Evolutionary conservation across 1,140 invertebrate species (phyloP).

Genomic region (Fopius arisanus): DNA sequence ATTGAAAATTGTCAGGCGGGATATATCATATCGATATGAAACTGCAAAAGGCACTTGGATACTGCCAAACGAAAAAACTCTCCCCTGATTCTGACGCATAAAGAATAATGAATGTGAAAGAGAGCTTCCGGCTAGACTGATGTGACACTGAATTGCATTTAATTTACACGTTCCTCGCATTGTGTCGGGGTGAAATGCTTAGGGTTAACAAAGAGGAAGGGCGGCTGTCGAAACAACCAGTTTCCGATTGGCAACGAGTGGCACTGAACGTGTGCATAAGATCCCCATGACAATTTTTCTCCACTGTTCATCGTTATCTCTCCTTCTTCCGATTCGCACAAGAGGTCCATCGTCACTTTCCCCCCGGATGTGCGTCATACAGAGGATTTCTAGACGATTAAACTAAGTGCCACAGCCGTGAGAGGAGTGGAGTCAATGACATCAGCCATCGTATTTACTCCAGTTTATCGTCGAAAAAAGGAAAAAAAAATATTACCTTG

Average conservation of each 20-base stretch:
- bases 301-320: not conserved
- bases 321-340: conserved; percentile 51
- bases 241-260: not conserved
- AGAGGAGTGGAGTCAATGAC: not conserved
- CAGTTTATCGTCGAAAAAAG: not conserved
- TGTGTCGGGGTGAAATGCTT: not conserved
- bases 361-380: conserved; percentile 52
- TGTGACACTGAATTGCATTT: conserved; percentile 46
- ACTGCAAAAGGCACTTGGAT: too few relatives aligned
- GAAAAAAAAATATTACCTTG: too few relatives aligned
- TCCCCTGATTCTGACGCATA: too few relatives aligned
- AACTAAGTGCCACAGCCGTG: conserved; percentile 41
- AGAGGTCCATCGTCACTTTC: conserved; percentile 39
- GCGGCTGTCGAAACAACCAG: conserved; percentile 44
- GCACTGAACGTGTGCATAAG: not conserved
- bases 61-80: not conserved
- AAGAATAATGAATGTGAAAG: not conserved
- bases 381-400: conserved; percentile 57
- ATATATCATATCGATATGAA: too few relatives aligned
- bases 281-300: not conserved
- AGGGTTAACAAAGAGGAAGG: not conserved
- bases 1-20: not conserved
- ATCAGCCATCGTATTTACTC: not conserved
- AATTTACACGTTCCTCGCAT: conserved; percentile 35
- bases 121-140: not conserved